These are phyloP conservation scores for Psix sp. DNA, from an alignment of 1,140 invertebrate species.

Conservation along the genomic window DNA sequence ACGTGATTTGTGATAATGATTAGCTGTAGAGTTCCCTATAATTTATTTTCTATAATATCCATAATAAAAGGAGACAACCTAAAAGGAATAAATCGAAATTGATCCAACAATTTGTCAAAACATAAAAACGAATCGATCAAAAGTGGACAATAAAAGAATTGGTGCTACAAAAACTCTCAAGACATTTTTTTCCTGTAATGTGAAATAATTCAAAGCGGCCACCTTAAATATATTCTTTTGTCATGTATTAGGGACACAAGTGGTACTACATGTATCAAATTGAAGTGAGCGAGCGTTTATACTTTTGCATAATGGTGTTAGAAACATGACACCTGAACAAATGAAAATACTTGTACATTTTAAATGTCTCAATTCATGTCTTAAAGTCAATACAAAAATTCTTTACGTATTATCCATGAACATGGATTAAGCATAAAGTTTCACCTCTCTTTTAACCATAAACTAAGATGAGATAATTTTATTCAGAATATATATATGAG, in stretches of 20 bases:
- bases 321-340: constrained; percentile 4
- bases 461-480: neutral
- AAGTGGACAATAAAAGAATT: neutral
- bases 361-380: constrained; percentile 15
- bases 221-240: constrained; percentile 13
- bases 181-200: neutral
- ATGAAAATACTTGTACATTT: constrained; percentile 12
- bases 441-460: constrained; percentile 12
- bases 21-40: too few species aligned
- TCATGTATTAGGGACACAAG: constrained; percentile 19
- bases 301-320: constrained; percentile 4
- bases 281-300: neutral
- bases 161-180: neutral
- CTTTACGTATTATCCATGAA: constrained; percentile 8
- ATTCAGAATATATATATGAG: too few species aligned
- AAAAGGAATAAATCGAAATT: neutral
- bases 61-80: neutral
- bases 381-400: constrained; percentile 17
- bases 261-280: neutral
- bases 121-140: neutral
- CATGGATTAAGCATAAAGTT: constrained; percentile 15
- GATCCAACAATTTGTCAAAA: constrained; percentile 8
- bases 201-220: neutral
- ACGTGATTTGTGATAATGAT: too few species aligned
- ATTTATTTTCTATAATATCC: neutral